Percentiles rank a stretch among this genome's conserved stretches.
phyloP scores from a whole-genome alignment of 2,888 invertebrate species.

The Plusia festucae region DNA sequence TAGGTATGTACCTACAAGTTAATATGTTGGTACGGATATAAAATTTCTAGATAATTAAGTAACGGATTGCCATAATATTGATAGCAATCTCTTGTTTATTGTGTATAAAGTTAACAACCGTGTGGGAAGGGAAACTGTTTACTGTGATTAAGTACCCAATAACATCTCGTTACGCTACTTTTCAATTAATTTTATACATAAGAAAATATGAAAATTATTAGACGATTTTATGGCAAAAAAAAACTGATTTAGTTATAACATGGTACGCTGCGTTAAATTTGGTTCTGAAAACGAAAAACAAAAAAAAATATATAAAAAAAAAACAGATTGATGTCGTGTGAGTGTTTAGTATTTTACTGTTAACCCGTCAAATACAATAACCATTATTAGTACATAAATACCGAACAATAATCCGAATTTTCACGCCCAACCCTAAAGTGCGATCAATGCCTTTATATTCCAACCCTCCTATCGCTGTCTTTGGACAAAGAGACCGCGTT shows the following conservation, averaged over 20 bases:
- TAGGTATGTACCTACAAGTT: background rate
- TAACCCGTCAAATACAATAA: constrained; percentile 26
- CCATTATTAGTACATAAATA: constrained; percentile 56
- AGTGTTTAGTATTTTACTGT: background rate
- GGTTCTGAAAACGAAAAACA: too few relatives aligned
- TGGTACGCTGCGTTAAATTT: too few relatives aligned
- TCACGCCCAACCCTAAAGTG: constrained; percentile 69
- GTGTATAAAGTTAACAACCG: constrained; percentile 18
- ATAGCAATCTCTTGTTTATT: constrained; percentile 16
- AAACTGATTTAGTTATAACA: too few relatives aligned
- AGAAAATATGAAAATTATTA: too few relatives aligned
- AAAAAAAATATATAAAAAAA: too few relatives aligned
- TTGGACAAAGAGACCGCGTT: constrained; percentile 73
- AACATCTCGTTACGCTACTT: constrained; percentile 28
- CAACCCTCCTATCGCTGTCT: constrained; percentile 76
- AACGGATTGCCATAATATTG: constrained; percentile 23
- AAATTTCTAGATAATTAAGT: constrained; percentile 28
- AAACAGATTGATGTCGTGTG: too few relatives aligned
- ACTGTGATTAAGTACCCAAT: constrained; percentile 21
- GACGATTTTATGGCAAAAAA: too few relatives aligned
- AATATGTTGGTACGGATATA: background rate
- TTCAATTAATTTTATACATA: constrained; percentile 8
- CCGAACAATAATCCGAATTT: constrained; percentile 69
- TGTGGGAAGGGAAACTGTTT: constrained; percentile 23
- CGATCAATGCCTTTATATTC: constrained; percentile 57